phyloP scores from a whole-genome alignment of 2,113 vertebrate species.

The Mus spicilegus region DNA sequence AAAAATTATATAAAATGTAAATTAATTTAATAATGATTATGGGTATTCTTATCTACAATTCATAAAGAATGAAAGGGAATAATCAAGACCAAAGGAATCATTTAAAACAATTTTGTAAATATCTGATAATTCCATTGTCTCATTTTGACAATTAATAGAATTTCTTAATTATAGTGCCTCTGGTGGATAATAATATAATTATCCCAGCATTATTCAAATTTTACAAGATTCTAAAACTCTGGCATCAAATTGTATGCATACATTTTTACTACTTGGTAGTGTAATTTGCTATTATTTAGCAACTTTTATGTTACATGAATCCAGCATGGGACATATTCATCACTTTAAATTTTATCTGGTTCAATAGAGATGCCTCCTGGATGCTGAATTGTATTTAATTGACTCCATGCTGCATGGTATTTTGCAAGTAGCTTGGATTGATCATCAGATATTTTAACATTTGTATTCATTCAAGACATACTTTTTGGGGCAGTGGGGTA shows the following conservation, averaged over 20 bases:
- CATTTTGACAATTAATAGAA: not conserved
- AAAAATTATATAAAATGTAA: not conserved
- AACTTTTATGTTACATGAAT: constrained; percentile 39
- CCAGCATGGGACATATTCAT: not conserved
- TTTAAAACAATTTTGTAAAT: not conserved
- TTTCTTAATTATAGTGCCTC: not conserved
- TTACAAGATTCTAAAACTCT: not conserved
- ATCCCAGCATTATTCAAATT: not conserved
- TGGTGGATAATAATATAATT: not conserved
- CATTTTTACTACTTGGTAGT: not conserved
- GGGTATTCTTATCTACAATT: not conserved
- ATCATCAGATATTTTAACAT: constrained; percentile 10
- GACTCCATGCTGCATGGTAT: not conserved
- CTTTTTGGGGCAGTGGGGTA: not conserved
- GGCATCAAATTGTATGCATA: not conserved
- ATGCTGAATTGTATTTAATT: not conserved
- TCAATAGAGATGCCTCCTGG: not conserved
- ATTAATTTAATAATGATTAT: not conserved
- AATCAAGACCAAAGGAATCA: not conserved
- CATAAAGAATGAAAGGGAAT: not conserved
- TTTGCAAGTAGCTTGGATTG: not conserved
- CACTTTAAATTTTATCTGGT: constrained; percentile 12
- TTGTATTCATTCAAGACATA: constrained; percentile 7
- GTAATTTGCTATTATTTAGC: constrained; percentile 27
- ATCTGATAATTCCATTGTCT: not conserved